Base-by-base conservation (phyloP, 2,888 invertebrate genomes). In the Bimastos eiseni region DNA sequence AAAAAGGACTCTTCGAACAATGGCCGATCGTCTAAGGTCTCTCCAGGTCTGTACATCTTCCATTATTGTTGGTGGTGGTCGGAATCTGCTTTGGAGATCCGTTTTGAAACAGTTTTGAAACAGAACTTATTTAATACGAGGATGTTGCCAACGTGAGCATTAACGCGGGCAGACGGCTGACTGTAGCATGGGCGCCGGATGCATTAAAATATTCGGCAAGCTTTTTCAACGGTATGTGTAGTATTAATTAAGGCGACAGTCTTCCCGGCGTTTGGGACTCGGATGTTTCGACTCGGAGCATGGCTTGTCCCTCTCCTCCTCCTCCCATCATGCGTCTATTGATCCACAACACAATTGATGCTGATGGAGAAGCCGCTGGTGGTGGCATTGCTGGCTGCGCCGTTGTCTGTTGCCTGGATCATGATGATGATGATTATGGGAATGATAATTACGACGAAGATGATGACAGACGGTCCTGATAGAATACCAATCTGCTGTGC, bases 261-360 rank as follows among this genome's bases (percentile, higher is more conserved):
- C 30, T n/a, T n/a, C 70, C 70, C 70, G 30, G 70, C n/a, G 13
- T 70, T 70, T 70, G 70, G 70, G 70, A n/a, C 70, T 70, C n/a
- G 70, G n/a, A 70, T 70, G 70, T 70, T 70, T 70, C 70, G 70
- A 70, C 70, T 70, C 11, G 70, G 70, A 70, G 70, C 70, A 70
- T 70, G 70, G 70, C 70, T 70, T 70, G 70, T n/a, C 30, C n/a
- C 70, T 70, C 70, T n/a, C 70, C 30, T n/a, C 70, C 30, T n/a
- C n/a, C 70, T 70, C 70, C 70, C 70, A 70, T n/a, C 70, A 70
- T n/a, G 70, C 70, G 70, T 30, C 70, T 70, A 70, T 70, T 70
- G 70, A 70, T 70, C 70, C 70, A n/a, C 70, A 70, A n/a, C 70
- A 70, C 70, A 70, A 70, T 70, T 70, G 70, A n/a, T 70, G 70